Evolutionary conservation across 2,888 invertebrate species (phyloP).

Genomic region (Hydroisotoma schaefferi): DNA sequence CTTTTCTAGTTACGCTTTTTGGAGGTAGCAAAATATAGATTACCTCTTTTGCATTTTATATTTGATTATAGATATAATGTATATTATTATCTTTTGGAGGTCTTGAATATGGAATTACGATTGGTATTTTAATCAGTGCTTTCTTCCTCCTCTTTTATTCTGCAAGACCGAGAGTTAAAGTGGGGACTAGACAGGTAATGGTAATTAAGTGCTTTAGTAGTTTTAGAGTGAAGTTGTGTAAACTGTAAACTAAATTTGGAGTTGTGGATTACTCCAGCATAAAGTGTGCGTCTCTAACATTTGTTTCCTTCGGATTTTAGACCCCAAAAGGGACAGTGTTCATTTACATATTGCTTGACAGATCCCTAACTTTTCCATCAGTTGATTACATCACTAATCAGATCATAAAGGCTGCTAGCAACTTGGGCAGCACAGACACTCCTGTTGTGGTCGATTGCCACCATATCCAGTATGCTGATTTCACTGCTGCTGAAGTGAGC

Average conservation of each 20-base stretch:
- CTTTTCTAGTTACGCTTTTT: slow-evolving; percentile 69
- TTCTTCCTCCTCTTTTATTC: slow-evolving; percentile 74
- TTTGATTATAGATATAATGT: no score
- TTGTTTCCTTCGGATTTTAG: slow-evolving; percentile 12
- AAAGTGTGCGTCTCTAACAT: not conserved
- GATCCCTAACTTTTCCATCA: slow-evolving; percentile 40
- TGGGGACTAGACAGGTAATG: slow-evolving; percentile 66
- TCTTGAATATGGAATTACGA: slow-evolving; percentile 24
- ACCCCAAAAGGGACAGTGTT: slow-evolving; percentile 37
- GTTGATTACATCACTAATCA: slow-evolving; percentile 33
- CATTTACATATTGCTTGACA: slow-evolving; percentile 34
- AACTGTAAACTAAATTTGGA: no score
- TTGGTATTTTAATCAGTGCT: slow-evolving; percentile 55
- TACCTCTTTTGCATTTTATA: no score
- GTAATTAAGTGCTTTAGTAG: no score
- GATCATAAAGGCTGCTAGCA: slow-evolving; percentile 24
- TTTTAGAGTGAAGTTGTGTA: no score
- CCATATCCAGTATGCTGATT: slow-evolving; percentile 82
- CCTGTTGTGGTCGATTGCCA: slow-evolving; percentile 83
- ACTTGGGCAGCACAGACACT: slow-evolving; percentile 14
- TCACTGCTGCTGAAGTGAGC: slow-evolving; percentile 70
- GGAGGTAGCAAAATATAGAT: no score
- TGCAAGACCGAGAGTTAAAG: slow-evolving; percentile 70
- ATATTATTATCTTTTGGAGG: no score
- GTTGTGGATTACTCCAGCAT: no score